These are phyloP conservation scores for Mungos mungo DNA, from an alignment of 2,113 vertebrate species.

Conservation along the genomic window DNA sequence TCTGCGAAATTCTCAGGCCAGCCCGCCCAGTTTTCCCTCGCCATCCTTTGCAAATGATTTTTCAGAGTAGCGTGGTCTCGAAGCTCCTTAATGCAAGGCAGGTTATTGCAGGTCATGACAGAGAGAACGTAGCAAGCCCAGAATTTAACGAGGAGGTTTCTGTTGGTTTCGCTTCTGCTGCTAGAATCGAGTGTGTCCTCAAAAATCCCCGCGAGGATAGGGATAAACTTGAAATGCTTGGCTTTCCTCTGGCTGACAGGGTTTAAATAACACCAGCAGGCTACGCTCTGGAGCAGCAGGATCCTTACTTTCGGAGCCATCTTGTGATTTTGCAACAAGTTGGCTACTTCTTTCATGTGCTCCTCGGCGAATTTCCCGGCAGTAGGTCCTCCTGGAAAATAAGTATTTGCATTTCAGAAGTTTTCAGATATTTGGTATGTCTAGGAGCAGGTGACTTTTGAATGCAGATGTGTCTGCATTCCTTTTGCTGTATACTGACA, in stretches of 20 bases:
- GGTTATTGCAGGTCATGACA: constrained; percentile 74
- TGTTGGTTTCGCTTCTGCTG: rapidly evolving
- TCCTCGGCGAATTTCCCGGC: background rate
- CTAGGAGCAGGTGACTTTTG: background rate
- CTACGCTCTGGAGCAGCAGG: constrained; percentile 48
- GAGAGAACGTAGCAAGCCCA: constrained; percentile 72
- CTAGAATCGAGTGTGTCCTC: background rate
- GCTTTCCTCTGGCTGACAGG: constrained; percentile 47
- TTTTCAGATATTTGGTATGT: background rate
- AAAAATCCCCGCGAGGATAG: background rate
- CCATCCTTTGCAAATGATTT: constrained; percentile 30
- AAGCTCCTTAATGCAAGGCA: background rate
- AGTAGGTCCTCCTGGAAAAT: constrained; percentile 57
- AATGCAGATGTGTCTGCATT: background rate
- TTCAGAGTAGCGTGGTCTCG: rapidly evolving
- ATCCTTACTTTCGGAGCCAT: background rate
- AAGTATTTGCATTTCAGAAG: background rate
- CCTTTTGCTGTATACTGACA: background rate
- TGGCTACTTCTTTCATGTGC: constrained; percentile 31
- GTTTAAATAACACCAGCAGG: constrained; percentile 69
- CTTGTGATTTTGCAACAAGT: background rate
- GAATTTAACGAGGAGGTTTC: constrained; percentile 45
- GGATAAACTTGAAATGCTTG: background rate
- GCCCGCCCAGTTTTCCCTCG: constrained; percentile 51
- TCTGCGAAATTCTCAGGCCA: constrained; percentile 73